Base-by-base conservation (phyloP, 2,888 invertebrate genomes). In the Alviniconcha strummeri region DNA sequence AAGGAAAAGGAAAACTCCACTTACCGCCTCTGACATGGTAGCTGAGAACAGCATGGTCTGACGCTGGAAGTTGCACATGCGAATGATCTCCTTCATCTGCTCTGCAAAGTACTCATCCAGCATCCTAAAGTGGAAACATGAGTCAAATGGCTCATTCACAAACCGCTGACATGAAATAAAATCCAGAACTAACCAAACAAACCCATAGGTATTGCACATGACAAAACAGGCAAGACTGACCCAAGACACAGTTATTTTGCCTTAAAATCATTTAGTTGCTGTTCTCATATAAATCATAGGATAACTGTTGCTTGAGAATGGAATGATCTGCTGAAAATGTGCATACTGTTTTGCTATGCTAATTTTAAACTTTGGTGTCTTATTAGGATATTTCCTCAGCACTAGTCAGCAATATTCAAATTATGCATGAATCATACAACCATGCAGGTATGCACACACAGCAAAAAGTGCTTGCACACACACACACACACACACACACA, bases 1-100 rank as follows among this genome's bases (percentile, higher is more conserved):
- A 36, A 36, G n/a, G 36, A 36, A 36, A 36, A 36, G 36, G 36
- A 36, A 36, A 36, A 36, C 36, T 36, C 74, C 57, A 83, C 87
- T 86, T 84, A 99, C 99, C 94, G 97, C 96, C 83, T 99, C 99
- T n/a, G 98, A 98, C 99, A 99, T 99, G 17, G 99, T 99, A 67
- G 99, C 99, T 0, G 99, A 99, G 95, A 99, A 99, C 84, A 99
- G 94, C 96, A 99, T 97, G 0, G 98, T 99, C 94, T 99, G 99
- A 13, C 99, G 95, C 19, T 96, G 97, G 84, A 96, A 95, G 0
- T 98, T 96, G 94, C 99, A 99, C 90, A 98, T 96, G 36, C 96
- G 96, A 80, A 99, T 97, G 90, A 99, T 97, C 94, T 99, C 98
- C 92, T 98, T 99, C 98, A 99, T 98, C 94, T 99, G 99, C 89